Conservation (phyloP, 35 echinoderm and acorn worm genomes). For the Amphiura filiformis region DNA sequence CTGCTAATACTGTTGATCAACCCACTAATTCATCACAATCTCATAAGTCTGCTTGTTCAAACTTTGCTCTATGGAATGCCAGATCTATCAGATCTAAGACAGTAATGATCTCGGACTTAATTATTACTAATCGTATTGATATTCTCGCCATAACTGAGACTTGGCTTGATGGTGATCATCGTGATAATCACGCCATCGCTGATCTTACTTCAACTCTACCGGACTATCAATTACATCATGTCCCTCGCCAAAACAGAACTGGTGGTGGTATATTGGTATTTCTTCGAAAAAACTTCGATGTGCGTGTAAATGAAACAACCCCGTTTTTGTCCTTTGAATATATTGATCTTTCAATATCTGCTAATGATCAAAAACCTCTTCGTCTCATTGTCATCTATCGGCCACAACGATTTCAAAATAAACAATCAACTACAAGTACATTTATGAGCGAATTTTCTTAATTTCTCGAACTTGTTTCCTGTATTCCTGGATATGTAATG, state of each 20-base stretch:
- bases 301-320: not conserved
- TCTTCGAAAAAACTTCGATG: conserved; percentile 28
- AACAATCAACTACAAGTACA: not conserved
- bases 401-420: not conserved
- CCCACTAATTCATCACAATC: too few relatives aligned
- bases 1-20: too few relatives aligned
- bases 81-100: conserved; percentile 64
- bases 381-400: conserved; percentile 3
- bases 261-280: conserved; percentile 45
- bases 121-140: conserved; percentile 38
- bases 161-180: conserved; percentile 56
- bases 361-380: not conserved
- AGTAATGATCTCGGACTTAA: conserved; percentile 33
- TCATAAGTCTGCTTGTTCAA: not conserved
- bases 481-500: not conserved
- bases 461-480: conserved; percentile 9
- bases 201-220: conserved; percentile 48
- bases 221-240: conserved; percentile 37
- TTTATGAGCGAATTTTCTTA: conserved; percentile 23
- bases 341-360: not conserved
- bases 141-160: conserved; percentile 70
- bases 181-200: conserved; percentile 54
- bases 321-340: not conserved
- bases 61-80: conserved; percentile 75
- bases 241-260: conserved; percentile 30